Evolutionary conservation across 1,140 invertebrate species (phyloP), one percentile per base, ranked within the genome.

Genomic region (Liolophura sinensis): DNA sequence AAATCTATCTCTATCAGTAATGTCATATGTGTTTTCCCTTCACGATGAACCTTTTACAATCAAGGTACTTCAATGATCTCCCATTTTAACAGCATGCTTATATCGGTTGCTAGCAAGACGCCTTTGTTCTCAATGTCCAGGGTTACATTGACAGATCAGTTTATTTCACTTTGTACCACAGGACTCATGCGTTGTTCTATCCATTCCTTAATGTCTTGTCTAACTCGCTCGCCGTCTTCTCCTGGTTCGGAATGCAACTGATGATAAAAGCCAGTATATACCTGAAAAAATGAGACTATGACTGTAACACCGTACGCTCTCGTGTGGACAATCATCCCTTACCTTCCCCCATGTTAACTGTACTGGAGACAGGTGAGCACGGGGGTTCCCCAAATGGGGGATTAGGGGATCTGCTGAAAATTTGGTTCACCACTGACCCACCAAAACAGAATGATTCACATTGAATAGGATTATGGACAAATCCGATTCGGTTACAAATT

Each of bases 221-320:
- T 56, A 0, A 75, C 69, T 25, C 68, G 40, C 9, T 73, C 66
- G 18, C 69, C 73, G 47, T 78, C 72, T 24, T 73, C 71, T 31
- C 68, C 66, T 16, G 68, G 68, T 48, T 81, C 79, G 56, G 61
- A 52, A 20, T 78, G 72, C 27, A 81, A 64, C 58, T 73, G 75
- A 62, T 81, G 79, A 50, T 78, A 79, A 18, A 67, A 70, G 11
- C 72, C 73, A 24, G 69, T 65, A 60, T 78, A 81, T 4, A 79
- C 65, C 79, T 79, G 55, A 40, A 72, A 70, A 40, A 48, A 55
- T n/a, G n/a, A 46, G 67, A 40, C 60, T 22, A 61, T 24, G 40
- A 49, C 40, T 52, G 24, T 27, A 20, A 40, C 1, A 66, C 27
- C 25, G 48, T 60, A 25, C 50, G 20, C 20, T 7, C 46, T 25